Conservation (phyloP, 2,113 vertebrate genomes). For the Gymnocephalus cernua region DNA sequence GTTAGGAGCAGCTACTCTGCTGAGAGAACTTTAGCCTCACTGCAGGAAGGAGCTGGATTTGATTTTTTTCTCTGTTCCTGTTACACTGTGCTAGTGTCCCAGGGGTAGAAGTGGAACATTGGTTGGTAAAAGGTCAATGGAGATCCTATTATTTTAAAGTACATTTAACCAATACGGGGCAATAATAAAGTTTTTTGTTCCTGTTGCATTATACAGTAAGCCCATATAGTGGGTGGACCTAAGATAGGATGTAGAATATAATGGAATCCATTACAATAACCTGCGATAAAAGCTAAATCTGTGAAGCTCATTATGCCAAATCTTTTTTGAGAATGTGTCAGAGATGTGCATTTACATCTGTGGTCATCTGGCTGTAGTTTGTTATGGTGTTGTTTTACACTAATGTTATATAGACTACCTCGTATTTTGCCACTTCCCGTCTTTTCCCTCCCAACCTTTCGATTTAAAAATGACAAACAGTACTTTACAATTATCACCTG, state of each 20-base stretch:
- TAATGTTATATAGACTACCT: neutral
- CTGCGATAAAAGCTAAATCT: neutral
- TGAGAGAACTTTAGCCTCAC: neutral
- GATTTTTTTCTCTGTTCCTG: conserved; percentile 1
- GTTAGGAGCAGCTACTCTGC: conserved; percentile 7
- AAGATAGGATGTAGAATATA: neutral
- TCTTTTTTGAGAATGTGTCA: neutral
- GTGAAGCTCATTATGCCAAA: neutral
- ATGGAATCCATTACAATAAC: neutral
- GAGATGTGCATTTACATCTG: neutral
- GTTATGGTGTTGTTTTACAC: neutral
- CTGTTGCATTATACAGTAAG: neutral
- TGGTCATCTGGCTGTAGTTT: neutral
- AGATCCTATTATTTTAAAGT: neutral
- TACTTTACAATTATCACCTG: conserved; percentile 14
- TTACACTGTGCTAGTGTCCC: too few relatives aligned
- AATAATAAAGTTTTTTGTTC: neutral
- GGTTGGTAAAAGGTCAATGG: neutral
- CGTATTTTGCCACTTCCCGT: neutral
- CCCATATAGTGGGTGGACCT: neutral
- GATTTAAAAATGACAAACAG: conserved; percentile 11
- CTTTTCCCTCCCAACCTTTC: neutral
- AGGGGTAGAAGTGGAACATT: too few relatives aligned
- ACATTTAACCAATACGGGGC: neutral
- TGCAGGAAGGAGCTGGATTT: conserved; percentile 2